Evolutionary conservation across 2,113 vertebrate species (phyloP), one percentile per base, ranked within the genome.

Genomic region (Colossoma macropomum): DNA sequence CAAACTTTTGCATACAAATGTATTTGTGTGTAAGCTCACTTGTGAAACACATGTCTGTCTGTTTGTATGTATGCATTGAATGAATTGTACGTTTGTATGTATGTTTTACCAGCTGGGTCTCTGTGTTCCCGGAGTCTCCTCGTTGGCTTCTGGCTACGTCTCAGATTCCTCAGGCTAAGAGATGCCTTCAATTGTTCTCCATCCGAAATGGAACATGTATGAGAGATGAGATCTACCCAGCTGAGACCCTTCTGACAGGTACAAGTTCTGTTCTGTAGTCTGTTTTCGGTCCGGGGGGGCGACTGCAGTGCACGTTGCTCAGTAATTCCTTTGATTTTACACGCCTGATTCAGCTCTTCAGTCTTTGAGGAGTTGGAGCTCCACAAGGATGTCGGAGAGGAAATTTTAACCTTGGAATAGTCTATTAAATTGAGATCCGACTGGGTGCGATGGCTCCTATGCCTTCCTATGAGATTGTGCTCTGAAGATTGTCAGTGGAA

Each of bases 61-160:
- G 28, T 38, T 38, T 38, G 34, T 38, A 75, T 54, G 41, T 27
- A 16, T 62, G 16, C 41, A 30, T 30, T 75, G 11, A 76, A 54
- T 82, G 60, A 68, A 76, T 56, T 41, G 62, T 48, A 69, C 17
- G 48, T 68, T 13, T 59, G 25, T 77, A 71, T 32, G 50, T 90
- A 69, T 38, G 54, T 90, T 59, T 84, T 15, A 62, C 76, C 94
- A 98, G 97, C 89, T 96, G 91, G 84, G 92, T 90, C 0, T 93
- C 92, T 0, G 90, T 97, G 79, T 96, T 97, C 86, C 95, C 95
- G 0, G 96, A 97, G 92, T 96, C 96, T 0, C 95, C 95, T 2
- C 93, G 95, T 80, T 98, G 97, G 96, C 95, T 98, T 66, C 87
- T 98, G 88, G 96, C 96, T 88, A 97, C 97, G 0, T 79, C 34